Evolutionary conservation across 2,797 vertebrate species (phyloP).

Genomic region (Macropodus opercularis): DNA sequence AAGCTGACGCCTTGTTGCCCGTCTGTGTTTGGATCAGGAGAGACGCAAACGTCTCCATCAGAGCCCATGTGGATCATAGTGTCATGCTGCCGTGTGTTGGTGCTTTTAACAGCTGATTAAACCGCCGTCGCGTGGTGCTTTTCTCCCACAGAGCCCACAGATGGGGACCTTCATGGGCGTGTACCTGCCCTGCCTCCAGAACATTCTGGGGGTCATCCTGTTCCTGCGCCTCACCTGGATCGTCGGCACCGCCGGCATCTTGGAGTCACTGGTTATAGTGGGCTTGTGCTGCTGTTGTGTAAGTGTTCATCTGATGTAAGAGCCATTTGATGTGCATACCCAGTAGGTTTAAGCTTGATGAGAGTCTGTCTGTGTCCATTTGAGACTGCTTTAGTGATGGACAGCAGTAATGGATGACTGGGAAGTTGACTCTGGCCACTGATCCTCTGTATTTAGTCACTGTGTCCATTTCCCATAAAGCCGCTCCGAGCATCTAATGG

Average conservation of each 20-base stretch:
- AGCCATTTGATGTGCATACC: constrained; percentile 9
- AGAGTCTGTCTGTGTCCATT: constrained; percentile 1
- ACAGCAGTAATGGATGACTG: constrained; percentile 26
- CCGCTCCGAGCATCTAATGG: constrained; percentile 54
- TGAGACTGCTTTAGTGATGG: constrained; percentile 5
- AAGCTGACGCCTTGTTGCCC: constrained; percentile 14
- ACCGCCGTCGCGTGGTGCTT: no score
- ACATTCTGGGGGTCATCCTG: constrained; percentile 96
- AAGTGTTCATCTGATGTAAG: constrained; percentile 72
- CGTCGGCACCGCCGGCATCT: constrained; percentile 92
- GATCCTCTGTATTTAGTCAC: constrained; percentile 66
- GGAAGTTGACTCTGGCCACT: constrained; percentile 46
- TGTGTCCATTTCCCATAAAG: constrained; percentile 49
- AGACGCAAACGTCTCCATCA: no score
- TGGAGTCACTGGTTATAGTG: constrained; percentile 92
- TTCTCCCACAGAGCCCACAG: constrained; percentile 83
- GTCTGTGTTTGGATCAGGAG: constrained; percentile 36
- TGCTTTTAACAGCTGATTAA: no score
- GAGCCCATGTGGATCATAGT: no score
- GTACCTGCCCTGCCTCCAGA: constrained; percentile 97
- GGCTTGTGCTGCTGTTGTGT: constrained; percentile 93
- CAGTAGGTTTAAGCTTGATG: constrained; percentile 2
- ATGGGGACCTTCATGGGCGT: constrained; percentile 99
- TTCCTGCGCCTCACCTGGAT: constrained; percentile 97
- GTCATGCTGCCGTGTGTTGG: no score